Percentiles rank a stretch among this genome's conserved stretches.
Evolutionary conservation across 1,140 invertebrate genomes (phyloP).

Genomic region (Tribolium castaneum): DNA sequence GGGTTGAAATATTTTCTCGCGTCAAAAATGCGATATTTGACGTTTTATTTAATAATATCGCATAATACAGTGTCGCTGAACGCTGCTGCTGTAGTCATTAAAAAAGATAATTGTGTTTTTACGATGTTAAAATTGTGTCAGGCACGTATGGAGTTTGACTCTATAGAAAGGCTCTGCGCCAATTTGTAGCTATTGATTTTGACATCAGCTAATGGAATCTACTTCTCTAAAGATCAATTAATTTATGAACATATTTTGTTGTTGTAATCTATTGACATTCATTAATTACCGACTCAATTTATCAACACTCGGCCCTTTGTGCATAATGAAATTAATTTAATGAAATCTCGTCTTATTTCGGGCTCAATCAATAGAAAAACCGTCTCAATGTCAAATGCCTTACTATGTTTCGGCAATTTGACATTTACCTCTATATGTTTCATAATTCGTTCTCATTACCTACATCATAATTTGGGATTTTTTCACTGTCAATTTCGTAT

Average conservation of each 20-base stretch:
- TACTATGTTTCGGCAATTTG: conserved; percentile 14
- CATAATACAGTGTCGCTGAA: no score
- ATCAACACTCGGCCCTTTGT: neutral
- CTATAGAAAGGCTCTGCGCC: conserved; percentile 31
- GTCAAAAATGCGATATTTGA: neutral
- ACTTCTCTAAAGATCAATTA: conserved; percentile 41
- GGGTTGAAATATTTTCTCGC: no score
- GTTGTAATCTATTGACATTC: conserved; percentile 12
- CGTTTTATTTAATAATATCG: neutral
- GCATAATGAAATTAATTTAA: conserved; percentile 1
- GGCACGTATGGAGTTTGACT: conserved; percentile 19
- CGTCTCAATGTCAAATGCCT: conserved; percentile 23
- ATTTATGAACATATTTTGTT: conserved; percentile 34
- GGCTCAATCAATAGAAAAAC: conserved; percentile 4
- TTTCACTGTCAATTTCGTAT: conserved; percentile 39
- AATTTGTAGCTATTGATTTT: conserved; percentile 42
- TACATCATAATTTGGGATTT: conserved; percentile 32
- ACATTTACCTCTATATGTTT: conserved; percentile 27
- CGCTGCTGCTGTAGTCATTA: neutral
- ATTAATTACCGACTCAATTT: conserved; percentile 21
- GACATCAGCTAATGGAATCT: conserved; percentile 36
- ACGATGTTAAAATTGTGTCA: conserved; percentile 21
- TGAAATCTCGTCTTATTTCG: neutral
- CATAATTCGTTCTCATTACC: conserved; percentile 37
- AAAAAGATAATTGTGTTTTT: conserved; percentile 19